A percentile compares a stretch with the other conserved stretches of the same genome.
Evolutionary conservation across 1,140 invertebrate species (phyloP).

Genomic region (Lycorma delicatula): DNA sequence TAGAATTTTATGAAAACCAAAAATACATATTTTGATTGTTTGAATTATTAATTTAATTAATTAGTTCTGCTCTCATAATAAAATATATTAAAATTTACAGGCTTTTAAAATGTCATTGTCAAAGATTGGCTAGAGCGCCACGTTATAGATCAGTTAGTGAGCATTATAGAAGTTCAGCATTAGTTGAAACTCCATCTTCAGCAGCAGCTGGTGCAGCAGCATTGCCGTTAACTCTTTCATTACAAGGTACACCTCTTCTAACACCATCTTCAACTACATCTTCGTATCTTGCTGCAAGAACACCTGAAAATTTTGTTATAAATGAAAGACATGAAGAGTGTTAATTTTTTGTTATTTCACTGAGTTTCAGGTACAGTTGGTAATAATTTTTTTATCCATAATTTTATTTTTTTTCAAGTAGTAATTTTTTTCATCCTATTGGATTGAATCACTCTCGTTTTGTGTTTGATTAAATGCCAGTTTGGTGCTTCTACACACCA

Average conservation of each 20-base stretch:
- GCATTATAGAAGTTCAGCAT: conserved; percentile 44
- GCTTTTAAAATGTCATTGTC: conserved; percentile 45
- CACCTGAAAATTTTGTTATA: no score
- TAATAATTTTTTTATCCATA: no score
- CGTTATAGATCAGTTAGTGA: conserved; percentile 54
- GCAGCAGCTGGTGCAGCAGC: conserved; percentile 28
- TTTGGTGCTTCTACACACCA: no score
- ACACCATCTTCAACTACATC: conserved; percentile 38
- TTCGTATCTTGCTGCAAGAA: no score
- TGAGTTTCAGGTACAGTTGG: no score
- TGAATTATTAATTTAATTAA: background rate
- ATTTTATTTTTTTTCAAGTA: no score
- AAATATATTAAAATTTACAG: conserved; percentile 47
- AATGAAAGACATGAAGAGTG: no score
- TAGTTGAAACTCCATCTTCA: conserved; percentile 45
- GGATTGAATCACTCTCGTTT: no score
- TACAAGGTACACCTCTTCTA: conserved; percentile 49
- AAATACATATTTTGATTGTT: background rate
- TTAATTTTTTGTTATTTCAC: no score
- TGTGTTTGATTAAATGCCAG: no score
- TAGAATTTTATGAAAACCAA: background rate
- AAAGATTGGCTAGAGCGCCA: conserved; percentile 46
- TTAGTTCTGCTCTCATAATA: background rate
- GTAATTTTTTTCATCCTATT: no score
- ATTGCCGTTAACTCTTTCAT: conserved; percentile 50